These are phyloP conservation scores for Felis chaus DNA, from an alignment of 2,113 vertebrate species.

Conservation along the genomic window DNA sequence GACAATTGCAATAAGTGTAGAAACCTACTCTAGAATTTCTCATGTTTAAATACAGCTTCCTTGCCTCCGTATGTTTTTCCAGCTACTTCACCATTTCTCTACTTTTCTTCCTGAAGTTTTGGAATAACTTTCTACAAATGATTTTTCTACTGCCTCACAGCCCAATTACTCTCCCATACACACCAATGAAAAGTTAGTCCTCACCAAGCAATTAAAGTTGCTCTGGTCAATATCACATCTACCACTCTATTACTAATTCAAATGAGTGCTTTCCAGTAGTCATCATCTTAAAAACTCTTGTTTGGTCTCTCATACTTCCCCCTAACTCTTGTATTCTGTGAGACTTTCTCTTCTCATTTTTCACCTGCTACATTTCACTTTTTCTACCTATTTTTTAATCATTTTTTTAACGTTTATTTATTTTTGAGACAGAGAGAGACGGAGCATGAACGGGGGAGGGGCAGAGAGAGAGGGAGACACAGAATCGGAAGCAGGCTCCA, in stretches of 20 bases:
- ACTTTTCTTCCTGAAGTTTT: not conserved
- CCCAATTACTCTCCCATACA: not conserved
- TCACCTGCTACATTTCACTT: not conserved
- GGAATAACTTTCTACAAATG: not conserved
- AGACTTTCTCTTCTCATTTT: not conserved
- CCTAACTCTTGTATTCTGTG: not conserved
- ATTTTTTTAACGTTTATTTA: too few relatives aligned
- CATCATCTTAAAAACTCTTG: not conserved
- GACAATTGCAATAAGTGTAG: not conserved
- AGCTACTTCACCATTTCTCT: not conserved
- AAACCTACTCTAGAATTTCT: not conserved
- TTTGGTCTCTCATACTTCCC: not conserved
- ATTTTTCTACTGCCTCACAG: not conserved
- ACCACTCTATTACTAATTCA: not conserved
- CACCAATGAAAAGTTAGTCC: not conserved
- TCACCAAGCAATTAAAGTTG: not conserved
- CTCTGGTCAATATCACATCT: not conserved
- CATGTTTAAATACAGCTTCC: not conserved
- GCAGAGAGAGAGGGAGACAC: too few relatives aligned
- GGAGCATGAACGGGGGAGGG: too few relatives aligned
- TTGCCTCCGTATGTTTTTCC: not conserved
- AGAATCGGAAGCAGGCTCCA: too few relatives aligned
- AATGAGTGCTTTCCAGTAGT: not conserved
- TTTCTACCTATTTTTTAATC: not conserved
- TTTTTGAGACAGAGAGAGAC: too few relatives aligned